phyloP scores from a whole-genome alignment of 2,797 vertebrate species.

The Pantherophis alleghaniensis region DNA sequence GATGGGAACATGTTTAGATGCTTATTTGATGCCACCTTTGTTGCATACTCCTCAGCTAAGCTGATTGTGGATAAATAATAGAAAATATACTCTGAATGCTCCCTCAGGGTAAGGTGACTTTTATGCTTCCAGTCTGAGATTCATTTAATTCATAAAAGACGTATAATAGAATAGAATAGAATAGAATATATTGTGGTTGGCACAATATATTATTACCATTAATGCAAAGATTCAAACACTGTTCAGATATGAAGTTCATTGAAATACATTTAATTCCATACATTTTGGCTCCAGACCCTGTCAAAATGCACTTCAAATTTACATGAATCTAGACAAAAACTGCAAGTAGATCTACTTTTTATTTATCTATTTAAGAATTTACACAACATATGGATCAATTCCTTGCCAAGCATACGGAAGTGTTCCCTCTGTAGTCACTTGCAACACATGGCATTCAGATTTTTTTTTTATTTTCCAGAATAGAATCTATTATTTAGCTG shows the following conservation, averaged over 20 bases:
- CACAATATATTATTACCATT: neutral
- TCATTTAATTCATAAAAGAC: neutral
- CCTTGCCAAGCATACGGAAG: neutral
- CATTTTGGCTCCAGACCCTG: neutral
- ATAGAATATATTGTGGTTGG: neutral
- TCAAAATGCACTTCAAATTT: neutral
- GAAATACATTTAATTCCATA: neutral
- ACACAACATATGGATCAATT: neutral
- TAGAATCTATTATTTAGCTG: neutral
- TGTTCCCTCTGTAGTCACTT: neutral
- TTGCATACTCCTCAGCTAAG: neutral
- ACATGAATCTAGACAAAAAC: neutral
- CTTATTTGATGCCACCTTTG: neutral
- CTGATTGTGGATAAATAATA: neutral
- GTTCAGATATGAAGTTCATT: neutral
- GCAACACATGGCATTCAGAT: neutral
- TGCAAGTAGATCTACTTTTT: neutral
- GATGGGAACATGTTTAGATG: neutral
- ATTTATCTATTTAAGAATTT: neutral
- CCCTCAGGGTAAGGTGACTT: neutral
- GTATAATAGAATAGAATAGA: neutral
- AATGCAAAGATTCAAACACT: neutral
- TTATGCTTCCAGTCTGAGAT: neutral
- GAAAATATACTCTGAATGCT: neutral
- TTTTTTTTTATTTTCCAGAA: neutral